phyloP scores from a whole-genome alignment of 2,888 invertebrate genomes.

The Acheta domesticus region DNA sequence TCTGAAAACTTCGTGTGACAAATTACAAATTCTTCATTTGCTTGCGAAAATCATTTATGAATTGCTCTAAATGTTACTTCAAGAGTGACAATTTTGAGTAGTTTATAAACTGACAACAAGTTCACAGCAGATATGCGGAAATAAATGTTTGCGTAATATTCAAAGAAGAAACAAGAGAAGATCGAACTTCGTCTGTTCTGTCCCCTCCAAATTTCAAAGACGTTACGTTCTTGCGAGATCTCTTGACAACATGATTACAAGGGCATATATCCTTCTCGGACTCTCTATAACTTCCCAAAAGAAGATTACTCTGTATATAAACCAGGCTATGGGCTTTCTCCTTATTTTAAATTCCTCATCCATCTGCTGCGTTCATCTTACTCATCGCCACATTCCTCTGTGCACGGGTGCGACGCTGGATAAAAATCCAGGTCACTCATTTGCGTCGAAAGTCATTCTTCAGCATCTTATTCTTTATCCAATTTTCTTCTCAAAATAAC shows the following conservation, averaged over 20 bases:
- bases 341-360: not conserved
- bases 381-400: not conserved
- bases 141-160: not conserved
- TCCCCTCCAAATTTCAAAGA: slow-evolving; percentile 11
- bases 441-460: not conserved
- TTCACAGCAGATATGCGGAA: not conserved
- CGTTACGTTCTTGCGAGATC: not conserved
- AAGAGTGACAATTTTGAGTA: too few relatives aligned
- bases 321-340: slow-evolving; percentile 6
- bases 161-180: not conserved
- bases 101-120: too few relatives aligned
- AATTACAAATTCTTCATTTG: too few relatives aligned
- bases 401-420: not conserved
- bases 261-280: not conserved
- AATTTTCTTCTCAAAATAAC: too few relatives aligned
- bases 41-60: too few relatives aligned
- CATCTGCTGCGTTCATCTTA: not conserved
- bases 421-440: not conserved
- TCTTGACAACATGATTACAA: not conserved
- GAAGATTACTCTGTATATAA: not conserved
- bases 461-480: not conserved
- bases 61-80: too few relatives aligned
- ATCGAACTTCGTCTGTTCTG: slow-evolving; percentile 10
- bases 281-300: not conserved
- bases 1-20: too few relatives aligned